A percentile compares a stretch with the other conserved stretches of the same genome.
Conservation (phyloP, 2,888 invertebrate genomes). For the Chironomus riparius region DNA sequence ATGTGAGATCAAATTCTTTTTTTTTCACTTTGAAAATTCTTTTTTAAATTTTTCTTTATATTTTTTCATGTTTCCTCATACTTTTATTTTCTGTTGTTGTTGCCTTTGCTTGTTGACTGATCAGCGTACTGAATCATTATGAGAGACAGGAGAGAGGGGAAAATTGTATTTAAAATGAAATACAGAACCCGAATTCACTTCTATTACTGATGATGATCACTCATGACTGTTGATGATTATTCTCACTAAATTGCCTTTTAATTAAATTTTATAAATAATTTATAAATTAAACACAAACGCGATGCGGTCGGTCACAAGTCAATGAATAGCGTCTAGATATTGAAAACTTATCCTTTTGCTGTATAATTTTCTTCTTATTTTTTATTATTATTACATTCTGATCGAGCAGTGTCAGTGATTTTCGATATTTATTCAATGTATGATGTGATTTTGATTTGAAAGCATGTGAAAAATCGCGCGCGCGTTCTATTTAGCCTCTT, state of each 20-base stretch:
- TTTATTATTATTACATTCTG: not conserved
- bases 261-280: not conserved
- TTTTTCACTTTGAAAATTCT: not conserved
- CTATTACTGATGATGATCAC: not conserved
- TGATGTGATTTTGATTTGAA: not conserved
- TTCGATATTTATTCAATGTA: not conserved
- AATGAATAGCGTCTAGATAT: not conserved
- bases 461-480: not conserved
- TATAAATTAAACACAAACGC: not conserved
- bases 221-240: not conserved
- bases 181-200: not conserved
- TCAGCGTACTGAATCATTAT: constrained; percentile 5
- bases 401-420: too few species aligned
- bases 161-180: not conserved
- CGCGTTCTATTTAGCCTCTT: not conserved
- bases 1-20: not conserved
- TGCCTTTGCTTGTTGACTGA: not conserved
- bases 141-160: not conserved
- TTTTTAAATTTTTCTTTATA: not conserved
- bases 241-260: not conserved
- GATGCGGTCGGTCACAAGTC: not conserved
- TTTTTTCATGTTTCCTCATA: not conserved
- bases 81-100: not conserved
- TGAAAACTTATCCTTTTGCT: not conserved
- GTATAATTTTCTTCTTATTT: not conserved